A percentile compares a stretch with the other conserved stretches of the same genome.
Evolutionary conservation across 2,113 vertebrate genomes (phyloP).

Genomic region (Barbus barbus): DNA sequence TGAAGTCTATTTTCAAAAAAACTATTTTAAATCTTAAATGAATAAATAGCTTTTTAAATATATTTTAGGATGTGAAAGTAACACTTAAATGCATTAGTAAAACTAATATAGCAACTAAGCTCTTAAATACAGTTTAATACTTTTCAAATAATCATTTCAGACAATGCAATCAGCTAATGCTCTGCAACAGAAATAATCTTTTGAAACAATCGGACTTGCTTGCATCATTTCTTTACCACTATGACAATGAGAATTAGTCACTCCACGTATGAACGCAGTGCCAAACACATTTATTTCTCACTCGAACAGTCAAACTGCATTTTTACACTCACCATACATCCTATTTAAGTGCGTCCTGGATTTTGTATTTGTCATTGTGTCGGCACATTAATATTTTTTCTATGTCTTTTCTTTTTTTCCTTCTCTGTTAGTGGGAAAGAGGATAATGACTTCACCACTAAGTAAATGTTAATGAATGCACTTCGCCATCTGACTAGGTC

Average conservation of each 20-base stretch:
- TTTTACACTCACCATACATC: constrained; percentile 30
- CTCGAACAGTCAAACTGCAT: constrained; percentile 40
- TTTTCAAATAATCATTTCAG: constrained; percentile 5
- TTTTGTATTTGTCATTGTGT: constrained; percentile 39
- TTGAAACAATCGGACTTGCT: constrained; percentile 7
- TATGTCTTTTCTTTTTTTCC: no score
- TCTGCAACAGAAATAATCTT: neutral
- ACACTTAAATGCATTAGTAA: neutral
- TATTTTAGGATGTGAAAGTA: neutral
- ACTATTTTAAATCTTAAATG: constrained; percentile 42
- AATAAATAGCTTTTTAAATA: neutral
- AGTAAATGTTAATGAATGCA: constrained; percentile 70
- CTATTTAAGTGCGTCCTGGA: constrained; percentile 36
- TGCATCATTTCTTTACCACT: constrained; percentile 31
- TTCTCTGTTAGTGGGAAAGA: constrained; percentile 33
- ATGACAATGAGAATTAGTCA: constrained; percentile 35
- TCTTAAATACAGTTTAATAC: neutral
- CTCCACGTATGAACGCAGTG: constrained; percentile 1
- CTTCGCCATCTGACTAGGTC: constrained; percentile 60
- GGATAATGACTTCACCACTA: constrained; percentile 53
- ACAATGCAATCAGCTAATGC: neutral
- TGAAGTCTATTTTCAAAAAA: constrained; percentile 63
- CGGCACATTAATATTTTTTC: constrained; percentile 30
- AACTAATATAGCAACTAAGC: neutral
- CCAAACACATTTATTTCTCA: constrained; percentile 29